Percentiles rank a stretch among this genome's conserved stretches.
Evolutionary conservation across 2,888 invertebrate species (phyloP).

Genomic region (Melanostoma scalare): DNA sequence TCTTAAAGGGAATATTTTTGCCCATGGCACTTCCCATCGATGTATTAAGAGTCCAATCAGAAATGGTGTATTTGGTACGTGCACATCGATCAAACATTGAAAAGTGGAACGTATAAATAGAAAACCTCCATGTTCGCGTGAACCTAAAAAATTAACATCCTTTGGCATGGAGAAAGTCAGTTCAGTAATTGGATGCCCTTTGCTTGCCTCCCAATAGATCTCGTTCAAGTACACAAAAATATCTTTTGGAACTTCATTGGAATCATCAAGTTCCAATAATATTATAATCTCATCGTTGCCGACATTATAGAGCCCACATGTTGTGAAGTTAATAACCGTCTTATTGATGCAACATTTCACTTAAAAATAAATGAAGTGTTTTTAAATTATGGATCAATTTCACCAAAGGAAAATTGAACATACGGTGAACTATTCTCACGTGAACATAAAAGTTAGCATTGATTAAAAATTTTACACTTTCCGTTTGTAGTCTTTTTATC

Average conservation of each 20-base stretch:
- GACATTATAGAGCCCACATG: constrained; percentile 89
- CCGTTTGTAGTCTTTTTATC: constrained; percentile 84
- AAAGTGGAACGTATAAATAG: constrained; percentile 91
- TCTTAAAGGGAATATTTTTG: constrained; percentile 89
- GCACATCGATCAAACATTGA: constrained; percentile 90
- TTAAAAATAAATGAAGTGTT: constrained; percentile 79
- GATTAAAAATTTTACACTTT: constrained; percentile 88
- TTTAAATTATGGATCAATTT: neutral
- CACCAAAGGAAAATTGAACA: constrained; percentile 80
- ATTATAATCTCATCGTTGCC: constrained; percentile 92
- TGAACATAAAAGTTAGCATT: constrained; percentile 89
- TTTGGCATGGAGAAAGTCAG: constrained; percentile 86
- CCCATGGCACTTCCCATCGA: constrained; percentile 84
- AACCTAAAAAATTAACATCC: constrained; percentile 84
- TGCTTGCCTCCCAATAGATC: constrained; percentile 86
- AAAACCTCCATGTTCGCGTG: constrained; percentile 90
- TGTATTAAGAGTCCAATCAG: constrained; percentile 91
- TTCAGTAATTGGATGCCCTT: constrained; percentile 87
- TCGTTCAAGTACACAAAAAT: constrained; percentile 89
- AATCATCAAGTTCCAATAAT: constrained; percentile 87
- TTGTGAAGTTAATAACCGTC: constrained; percentile 89
- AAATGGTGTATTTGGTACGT: constrained; percentile 88
- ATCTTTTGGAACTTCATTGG: constrained; percentile 86
- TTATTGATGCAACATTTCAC: constrained; percentile 90
- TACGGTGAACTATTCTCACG: constrained; percentile 89